Percentiles rank a stretch among this genome's conserved stretches.
Conservation (phyloP, 1,140 invertebrate genomes). For the Venustaconcha ellipsiformis region DNA sequence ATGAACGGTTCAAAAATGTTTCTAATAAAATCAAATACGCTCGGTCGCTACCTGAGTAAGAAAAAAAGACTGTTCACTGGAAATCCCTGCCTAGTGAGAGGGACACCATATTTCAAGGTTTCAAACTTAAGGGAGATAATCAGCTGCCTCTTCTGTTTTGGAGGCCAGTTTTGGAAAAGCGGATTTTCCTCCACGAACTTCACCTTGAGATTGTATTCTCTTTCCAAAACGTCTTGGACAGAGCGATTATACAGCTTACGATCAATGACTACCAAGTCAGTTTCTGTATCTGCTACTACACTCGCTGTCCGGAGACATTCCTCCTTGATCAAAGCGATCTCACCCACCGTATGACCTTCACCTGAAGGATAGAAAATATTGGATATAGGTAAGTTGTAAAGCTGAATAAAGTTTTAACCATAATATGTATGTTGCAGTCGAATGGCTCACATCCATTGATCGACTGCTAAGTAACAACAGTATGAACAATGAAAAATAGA, state of each 20-base stretch:
- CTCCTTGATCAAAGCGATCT: slow-evolving; percentile 61
- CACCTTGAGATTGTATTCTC: slow-evolving; percentile 55
- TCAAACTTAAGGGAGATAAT: slow-evolving; percentile 57
- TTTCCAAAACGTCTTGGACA: slow-evolving; percentile 52
- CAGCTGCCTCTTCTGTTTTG: slow-evolving; percentile 55
- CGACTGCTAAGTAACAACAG: too few species aligned
- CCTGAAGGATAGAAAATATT: slow-evolving; percentile 30
- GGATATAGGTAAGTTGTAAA: background rate
- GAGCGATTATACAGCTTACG: slow-evolving; percentile 58
- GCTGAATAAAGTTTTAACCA: background rate
- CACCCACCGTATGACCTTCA: slow-evolving; percentile 62
- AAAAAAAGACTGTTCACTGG: slow-evolving; percentile 51
- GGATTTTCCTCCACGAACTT: slow-evolving; percentile 55
- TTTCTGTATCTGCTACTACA: slow-evolving; percentile 57
- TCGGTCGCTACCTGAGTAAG: slow-evolving; percentile 48
- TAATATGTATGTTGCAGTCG: background rate
- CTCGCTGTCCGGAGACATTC: slow-evolving; percentile 62
- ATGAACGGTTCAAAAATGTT: background rate
- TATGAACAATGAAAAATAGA: too few species aligned
- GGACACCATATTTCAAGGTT: slow-evolving; percentile 49
- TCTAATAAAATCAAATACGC: background rate
- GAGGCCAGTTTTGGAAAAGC: slow-evolving; percentile 52
- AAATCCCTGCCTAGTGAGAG: slow-evolving; percentile 50
- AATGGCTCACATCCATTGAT: background rate
- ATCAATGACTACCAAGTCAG: slow-evolving; percentile 60